Base-by-base conservation (phyloP, 2,888 invertebrate genomes). In the Chironomus riparius region DNA sequence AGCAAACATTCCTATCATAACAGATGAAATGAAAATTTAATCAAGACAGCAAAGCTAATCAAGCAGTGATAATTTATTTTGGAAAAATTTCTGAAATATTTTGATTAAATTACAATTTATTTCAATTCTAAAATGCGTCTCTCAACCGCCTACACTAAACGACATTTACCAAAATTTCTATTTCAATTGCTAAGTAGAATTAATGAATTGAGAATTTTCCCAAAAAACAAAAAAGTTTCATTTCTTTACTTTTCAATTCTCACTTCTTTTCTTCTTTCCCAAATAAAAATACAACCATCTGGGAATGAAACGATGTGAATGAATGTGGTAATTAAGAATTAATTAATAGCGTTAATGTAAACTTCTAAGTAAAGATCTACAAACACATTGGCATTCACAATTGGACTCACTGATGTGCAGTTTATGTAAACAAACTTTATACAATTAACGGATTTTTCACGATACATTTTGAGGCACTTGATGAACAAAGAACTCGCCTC, bases 311-410 rank as follows among this genome's bases (percentile, higher is more conserved):
- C 7, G 56, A 15, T 4, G 15, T 18, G 56, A 56, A 56, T 56
- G 15, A 15, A 56, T 56, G 56, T 56, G 65, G 24, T 65, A 65
- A 65, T 65, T 65, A 21, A 65, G 22, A 21, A 65, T 24, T 65
- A 65, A 65, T 65, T 65, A 65, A 65, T 65, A 65, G 65, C 65
- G 21, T 22, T 24, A 65, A 24, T 65, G 65, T 65, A 65, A 65
- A 65, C 65, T 65, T 21, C 65, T 56, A 18, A n/a, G n/a, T n/a
- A n/a, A 6, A 56, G 18, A 15, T n/a, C 56, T 56, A 56, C 56
- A 56, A 15, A 24, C 65, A 65, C 65, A 24, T 65, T 24, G 13
- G 65, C 65, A 21, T 22, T 21, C 56, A 18, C 56, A 38, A 38
- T 38, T 38, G 38, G 38, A 38, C 10, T 38, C 38, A 38, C 38